Evolutionary conservation across 2,113 vertebrate genomes (phyloP).

Genomic region (Cyanoramphus novaezelandiae): DNA sequence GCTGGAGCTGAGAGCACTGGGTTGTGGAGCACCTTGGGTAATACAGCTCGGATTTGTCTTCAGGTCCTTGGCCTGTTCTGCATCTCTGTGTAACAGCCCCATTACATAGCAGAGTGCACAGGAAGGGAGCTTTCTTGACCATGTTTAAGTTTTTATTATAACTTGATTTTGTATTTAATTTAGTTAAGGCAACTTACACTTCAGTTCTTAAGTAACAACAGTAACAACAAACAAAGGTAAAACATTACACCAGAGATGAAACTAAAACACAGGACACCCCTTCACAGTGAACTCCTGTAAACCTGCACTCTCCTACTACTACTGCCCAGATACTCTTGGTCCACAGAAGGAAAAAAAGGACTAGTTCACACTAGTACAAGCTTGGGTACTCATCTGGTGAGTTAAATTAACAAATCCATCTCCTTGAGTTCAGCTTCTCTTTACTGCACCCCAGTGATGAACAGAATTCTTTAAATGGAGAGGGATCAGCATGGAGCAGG

Average conservation of each 20-base stretch:
- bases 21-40: background rate
- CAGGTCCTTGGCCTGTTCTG: background rate
- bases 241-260: slow-evolving; percentile 63
- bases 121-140: background rate
- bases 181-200: slow-evolving; percentile 76
- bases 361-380: background rate
- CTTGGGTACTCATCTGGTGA: background rate
- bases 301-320: slow-evolving; percentile 12
- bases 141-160: slow-evolving; percentile 5
- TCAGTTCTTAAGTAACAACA: slow-evolving; percentile 63
- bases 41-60: background rate
- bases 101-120: background rate
- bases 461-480: background rate
- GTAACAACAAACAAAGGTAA: slow-evolving; percentile 7
- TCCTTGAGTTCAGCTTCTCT: slow-evolving; percentile 14
- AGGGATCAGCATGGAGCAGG: slow-evolving; percentile 17
- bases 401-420: background rate
- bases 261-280: slow-evolving; percentile 59
- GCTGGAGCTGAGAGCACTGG: background rate
- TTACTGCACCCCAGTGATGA: background rate
- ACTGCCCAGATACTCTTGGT: background rate
- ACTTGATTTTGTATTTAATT: slow-evolving; percentile 68
- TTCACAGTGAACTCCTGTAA: slow-evolving; percentile 68
- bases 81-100: background rate
- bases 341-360: slow-evolving; percentile 12